Evolutionary conservation across 2,888 invertebrate genomes (phyloP), one percentile per base, ranked within the genome.

Genomic region (Ariolimax columbianus): DNA sequence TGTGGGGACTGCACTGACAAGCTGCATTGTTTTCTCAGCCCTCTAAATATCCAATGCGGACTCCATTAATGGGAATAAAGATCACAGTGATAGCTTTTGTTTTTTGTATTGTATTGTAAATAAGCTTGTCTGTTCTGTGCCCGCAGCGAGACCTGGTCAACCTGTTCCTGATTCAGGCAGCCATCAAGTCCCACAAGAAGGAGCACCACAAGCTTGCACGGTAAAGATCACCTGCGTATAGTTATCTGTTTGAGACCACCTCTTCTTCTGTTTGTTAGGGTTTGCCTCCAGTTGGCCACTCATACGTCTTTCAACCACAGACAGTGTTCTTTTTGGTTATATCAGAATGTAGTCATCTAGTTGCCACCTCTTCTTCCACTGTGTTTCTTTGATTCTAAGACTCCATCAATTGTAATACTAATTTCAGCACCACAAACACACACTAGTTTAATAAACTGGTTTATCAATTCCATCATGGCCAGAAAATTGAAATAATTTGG

Each of bases 61-160:
- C n/a, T n/a, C n/a, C n/a, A n/a, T n/a, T n/a, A n/a, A n/a, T n/a
- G n/a, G 6, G 9, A 26, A 6, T 59, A 23, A 59, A 59, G 23
- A 51, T 51, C 23, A 59, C 59, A 59, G 23, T 59, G 23, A n/a
- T 19, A 26, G 23, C 23, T 59, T 59, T 59, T 2, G 59, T 59
- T 59, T 23, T 59, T 59, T 59, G 6, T 59, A 59, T 51, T 19
- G 9, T 51, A 51, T 9, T 68, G 7, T 73, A 33, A 36, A 36
- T 11, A 43, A 77, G 23, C 78, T 55, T 55, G 51, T 55, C 59
- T 59, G 6, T 72, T 40, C 59, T 63, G 4, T 36, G 7, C 51
- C 89, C 89, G n/a, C 90, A 94, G 93, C 88, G 94, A 85, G 94
- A 94, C 88, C 82, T 94, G 6, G 93, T 94, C 87, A 93, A 93